Evolutionary conservation across 2,888 invertebrate species (phyloP), one percentile per base, ranked within the genome.

Genomic region (Ennomos quercinarius): DNA sequence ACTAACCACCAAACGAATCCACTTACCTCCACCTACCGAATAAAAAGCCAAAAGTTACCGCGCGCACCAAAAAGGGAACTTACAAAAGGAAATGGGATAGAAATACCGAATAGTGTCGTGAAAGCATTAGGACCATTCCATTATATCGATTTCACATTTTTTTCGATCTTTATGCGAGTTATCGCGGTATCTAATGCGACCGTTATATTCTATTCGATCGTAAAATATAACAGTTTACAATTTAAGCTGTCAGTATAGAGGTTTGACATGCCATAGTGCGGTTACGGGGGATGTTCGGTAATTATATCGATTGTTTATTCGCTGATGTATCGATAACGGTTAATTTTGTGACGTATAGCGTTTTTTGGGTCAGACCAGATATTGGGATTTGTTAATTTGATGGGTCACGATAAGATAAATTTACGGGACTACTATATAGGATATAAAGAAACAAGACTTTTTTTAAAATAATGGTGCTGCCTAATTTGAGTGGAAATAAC

Each of bases 181-280:
- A 71, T 70, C 71, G 66, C 49, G 54, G 55, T 64, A 71, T 70
- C 67, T 70, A 68, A 70, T 67, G 40, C 44, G 59, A 37, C 60
- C 58, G 53, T 70, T 67, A 68, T 58, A 66, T 61, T 71, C 67
- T 61, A 66, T 61, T 64, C 60, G 60, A 57, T 61, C 71, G 68
- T 78, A 79, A 78, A 78, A 71, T 69, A 64, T 64, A 68, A 69
- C 70, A 70, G 74, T 74, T 74, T 74, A 77, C 70, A 75, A 69
- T 77, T 72, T 66, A 60, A 78, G 71, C 74, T 74, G 73, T 74
- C 71, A 70, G 67, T 67, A 80, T 76, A 67, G 71, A 61, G 53
- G 58, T 67, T 61, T 68, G 69, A 74, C 84, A 83, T 78, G 84
- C 83, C 60, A 83, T 68, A 54, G 64, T 35, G 57, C 76, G 60